Evolutionary conservation across 1,140 invertebrate species (phyloP).

Genomic region (Neodiprion virginianus): DNA sequence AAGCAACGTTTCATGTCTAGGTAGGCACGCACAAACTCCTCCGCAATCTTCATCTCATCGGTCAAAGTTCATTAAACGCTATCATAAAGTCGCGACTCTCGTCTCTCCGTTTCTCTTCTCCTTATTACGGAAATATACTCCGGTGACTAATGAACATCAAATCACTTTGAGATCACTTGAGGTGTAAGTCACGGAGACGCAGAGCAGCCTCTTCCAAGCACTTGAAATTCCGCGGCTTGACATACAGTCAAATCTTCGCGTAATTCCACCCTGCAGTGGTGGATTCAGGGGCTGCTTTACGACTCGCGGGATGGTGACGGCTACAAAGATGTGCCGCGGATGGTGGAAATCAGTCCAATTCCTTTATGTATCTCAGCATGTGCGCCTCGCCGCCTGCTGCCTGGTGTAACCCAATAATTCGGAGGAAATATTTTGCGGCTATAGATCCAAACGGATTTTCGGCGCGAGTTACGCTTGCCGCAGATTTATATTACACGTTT

Average conservation of each 20-base stretch:
- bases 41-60: neutral
- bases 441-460: neutral
- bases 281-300: no score
- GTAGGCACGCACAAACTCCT: neutral
- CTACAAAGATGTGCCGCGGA: neutral
- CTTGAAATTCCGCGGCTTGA: neutral
- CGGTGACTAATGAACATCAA: neutral
- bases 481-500: neutral
- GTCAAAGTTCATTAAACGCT: neutral
- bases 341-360: neutral
- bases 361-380: neutral
- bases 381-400: neutral
- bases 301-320: neutral
- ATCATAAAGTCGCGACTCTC: neutral
- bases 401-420: neutral
- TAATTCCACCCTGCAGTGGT: neutral
- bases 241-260: neutral
- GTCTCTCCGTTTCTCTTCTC: neutral
- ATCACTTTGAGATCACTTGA: neutral
- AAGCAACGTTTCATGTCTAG: neutral
- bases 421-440: neutral
- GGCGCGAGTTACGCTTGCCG: neutral
- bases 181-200: neutral
- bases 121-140: neutral
- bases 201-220: neutral